Conservation (phyloP, 2,888 invertebrate species). For the Trissolcus brochymenae region DNA sequence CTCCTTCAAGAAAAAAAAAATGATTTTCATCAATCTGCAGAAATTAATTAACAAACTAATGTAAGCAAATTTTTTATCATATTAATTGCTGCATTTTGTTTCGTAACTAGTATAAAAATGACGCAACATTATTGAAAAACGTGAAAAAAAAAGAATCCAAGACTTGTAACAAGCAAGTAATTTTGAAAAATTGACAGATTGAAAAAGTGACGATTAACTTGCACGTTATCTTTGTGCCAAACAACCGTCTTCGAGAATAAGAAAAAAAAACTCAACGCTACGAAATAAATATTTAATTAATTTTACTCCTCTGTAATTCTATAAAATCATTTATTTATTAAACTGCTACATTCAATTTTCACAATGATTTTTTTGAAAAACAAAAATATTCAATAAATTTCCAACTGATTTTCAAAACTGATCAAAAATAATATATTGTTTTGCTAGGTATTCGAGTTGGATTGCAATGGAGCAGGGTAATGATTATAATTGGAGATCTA, state of each 20-base stretch:
- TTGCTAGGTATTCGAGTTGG: neutral
- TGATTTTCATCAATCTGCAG: too few species aligned
- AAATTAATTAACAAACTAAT: too few species aligned
- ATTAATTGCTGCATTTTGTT: too few species aligned
- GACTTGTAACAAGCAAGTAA: too few species aligned
- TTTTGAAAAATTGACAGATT: too few species aligned
- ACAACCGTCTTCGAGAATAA: neutral
- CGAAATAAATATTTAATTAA: neutral
- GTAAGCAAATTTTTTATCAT: too few species aligned
- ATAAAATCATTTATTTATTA: conserved; percentile 17
- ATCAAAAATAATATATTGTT: neutral
- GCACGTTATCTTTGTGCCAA: too few species aligned
- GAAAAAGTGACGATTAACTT: too few species aligned
- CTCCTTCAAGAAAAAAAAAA: neutral
- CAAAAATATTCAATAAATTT: neutral
- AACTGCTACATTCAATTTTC: conserved; percentile 11
- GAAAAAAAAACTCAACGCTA: neutral
- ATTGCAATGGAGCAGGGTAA: neutral
- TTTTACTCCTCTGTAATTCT: neutral
- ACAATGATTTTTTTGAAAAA: neutral
- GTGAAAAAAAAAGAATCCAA: neutral
- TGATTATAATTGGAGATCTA: neutral
- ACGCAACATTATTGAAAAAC: neutral
- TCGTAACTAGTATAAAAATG: too few species aligned
- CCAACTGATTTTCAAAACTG: neutral